Evolutionary conservation across 2,113 vertebrate species (phyloP).

Genomic region (Nothoprocta perdicaria): DNA sequence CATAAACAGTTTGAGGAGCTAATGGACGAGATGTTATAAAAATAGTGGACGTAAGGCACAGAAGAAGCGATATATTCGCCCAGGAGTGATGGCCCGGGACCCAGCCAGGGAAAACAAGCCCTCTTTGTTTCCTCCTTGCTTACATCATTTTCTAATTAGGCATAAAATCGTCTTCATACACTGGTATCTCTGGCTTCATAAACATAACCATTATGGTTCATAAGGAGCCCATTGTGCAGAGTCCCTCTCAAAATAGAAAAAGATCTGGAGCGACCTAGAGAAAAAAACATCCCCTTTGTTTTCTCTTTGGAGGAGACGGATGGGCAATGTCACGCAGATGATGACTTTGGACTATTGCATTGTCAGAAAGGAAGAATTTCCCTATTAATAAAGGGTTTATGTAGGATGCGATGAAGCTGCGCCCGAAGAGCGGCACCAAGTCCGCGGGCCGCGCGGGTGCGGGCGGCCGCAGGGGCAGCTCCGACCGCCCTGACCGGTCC

Average conservation of each 20-base stretch:
- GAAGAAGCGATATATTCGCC: slow-evolving; percentile 43
- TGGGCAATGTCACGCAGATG: slow-evolving; percentile 91
- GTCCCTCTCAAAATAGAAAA: slow-evolving; percentile 88
- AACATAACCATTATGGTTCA: slow-evolving; percentile 91
- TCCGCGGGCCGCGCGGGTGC: background rate
- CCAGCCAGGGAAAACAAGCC: slow-evolving; percentile 54
- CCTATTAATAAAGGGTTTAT: slow-evolving; percentile 81
- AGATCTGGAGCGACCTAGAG: slow-evolving; percentile 73
- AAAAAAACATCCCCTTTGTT: slow-evolving; percentile 88
- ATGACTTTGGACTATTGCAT: slow-evolving; percentile 95
- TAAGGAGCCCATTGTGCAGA: slow-evolving; percentile 91
- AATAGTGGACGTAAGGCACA: slow-evolving; percentile 63
- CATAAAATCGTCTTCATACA: slow-evolving; percentile 89
- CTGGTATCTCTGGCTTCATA: slow-evolving; percentile 90
- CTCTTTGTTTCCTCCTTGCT: slow-evolving; percentile 73
- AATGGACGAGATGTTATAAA: slow-evolving; percentile 67
- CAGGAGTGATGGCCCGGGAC: slow-evolving; percentile 52
- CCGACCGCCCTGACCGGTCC: background rate
- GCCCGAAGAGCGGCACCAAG: background rate
- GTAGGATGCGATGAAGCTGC: slow-evolving; percentile 84
- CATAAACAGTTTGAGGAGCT: slow-evolving; percentile 75
- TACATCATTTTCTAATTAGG: slow-evolving; percentile 86
- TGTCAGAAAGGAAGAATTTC: slow-evolving; percentile 91
- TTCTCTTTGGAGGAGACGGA: slow-evolving; percentile 88
- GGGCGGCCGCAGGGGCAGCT: background rate